Evolutionary conservation across 2,888 invertebrate species (phyloP).

Genomic region (Chorisops tibialis): DNA sequence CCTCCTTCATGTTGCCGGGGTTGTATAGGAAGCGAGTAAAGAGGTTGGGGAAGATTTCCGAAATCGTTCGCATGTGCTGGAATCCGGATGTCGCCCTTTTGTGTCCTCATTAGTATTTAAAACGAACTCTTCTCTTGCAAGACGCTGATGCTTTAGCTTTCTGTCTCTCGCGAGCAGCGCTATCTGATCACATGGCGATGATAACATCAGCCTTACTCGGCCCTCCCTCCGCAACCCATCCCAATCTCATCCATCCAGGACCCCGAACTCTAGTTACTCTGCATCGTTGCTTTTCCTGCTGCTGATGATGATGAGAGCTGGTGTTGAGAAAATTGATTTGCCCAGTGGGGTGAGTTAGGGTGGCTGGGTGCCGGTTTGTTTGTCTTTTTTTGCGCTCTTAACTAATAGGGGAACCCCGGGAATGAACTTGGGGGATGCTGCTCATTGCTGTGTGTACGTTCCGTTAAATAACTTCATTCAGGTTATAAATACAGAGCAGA

Average conservation of each 20-base stretch:
- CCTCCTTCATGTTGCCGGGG: background rate
- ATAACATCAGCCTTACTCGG: constrained; percentile 6
- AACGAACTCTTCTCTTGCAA: constrained; percentile 23
- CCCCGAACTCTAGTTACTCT: background rate
- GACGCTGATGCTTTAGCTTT: background rate
- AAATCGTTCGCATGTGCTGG: background rate
- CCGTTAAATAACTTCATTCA: constrained; percentile 20
- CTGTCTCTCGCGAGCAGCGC: background rate
- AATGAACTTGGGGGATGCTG: background rate
- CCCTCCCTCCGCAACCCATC: background rate
- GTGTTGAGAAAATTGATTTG: constrained; percentile 29
- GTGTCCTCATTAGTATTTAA: constrained; percentile 33
- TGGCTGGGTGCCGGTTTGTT: background rate
- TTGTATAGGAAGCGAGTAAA: background rate
- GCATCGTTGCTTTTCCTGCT: constrained; percentile 11
- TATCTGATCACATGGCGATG: constrained; percentile 28
- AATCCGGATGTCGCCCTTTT: constrained; percentile 6
- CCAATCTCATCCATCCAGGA: background rate
- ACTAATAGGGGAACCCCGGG: constrained; percentile 20
- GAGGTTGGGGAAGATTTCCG: background rate
- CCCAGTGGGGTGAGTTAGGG: background rate
- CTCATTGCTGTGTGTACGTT: constrained; percentile 18
- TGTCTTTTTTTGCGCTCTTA: constrained; percentile 12
- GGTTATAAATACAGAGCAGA: constrained; percentile 5
- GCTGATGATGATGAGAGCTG: constrained; percentile 33